Evolutionary conservation across 2,797 vertebrate genomes (phyloP), one percentile per base, ranked within the genome.

Genomic region (Xenops minutus): DNA sequence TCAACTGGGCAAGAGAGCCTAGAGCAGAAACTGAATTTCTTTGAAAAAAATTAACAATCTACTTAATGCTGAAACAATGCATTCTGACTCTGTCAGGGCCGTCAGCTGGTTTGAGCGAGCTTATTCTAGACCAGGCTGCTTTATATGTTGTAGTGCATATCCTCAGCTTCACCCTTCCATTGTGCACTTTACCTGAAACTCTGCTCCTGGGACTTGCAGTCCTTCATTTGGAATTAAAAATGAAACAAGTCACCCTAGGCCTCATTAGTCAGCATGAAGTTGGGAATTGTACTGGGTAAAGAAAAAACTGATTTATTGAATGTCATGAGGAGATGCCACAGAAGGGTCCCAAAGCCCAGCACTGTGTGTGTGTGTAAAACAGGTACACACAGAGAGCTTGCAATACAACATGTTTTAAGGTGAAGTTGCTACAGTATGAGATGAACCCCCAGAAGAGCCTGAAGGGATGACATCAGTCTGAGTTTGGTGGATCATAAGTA

Each of bases 321-420:
- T 32, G 15, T 30, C 61, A n/a, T 2, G 2, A 10, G 29, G 16
- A 67, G 5, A 1, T 37, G 55, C 63, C 0, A 3, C 82, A 71
- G 17, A 58, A 63, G 32, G 6, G n/a, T 56, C 73, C 61, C 64
- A 55, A 56, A 71, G 36, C 64, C 24, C 56, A 64, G 58, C 11
- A 17, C 2, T 62, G 1, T 14, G 15, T 30, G 26, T 30, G 26
- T 39, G 10, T 10, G 22, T n/a, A 34, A 36, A 71, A 51, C 1
- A 0, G 8, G 29, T n/a, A 14, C 56, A 72, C 34, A 41, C 4
- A 62, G 49, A 46, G 41, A 61, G 37, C 37, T 85, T 84, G 51
- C 22, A 49, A 66, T 49, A 22, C 16, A 34, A 29, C 0, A 0
- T 44, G 3, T 55, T 48, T 90, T 29, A 48, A 52, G 54, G 41